Conservation (phyloP, 2,888 invertebrate species). For the Lymantria monacha region DNA sequence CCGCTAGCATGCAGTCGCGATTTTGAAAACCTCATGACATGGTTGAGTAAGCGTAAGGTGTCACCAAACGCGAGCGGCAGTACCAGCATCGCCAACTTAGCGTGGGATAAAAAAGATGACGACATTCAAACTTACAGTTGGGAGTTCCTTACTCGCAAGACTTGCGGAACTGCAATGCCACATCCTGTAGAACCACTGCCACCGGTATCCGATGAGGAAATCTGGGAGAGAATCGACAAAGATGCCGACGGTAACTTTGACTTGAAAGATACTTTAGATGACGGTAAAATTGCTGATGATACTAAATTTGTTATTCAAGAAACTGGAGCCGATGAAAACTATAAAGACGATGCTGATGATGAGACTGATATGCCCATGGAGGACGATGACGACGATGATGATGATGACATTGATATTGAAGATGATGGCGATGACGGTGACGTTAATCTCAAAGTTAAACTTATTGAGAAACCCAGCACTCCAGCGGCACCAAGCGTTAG, state of each 20-base stretch:
- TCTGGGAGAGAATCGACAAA: conserved; percentile 72
- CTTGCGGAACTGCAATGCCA: conserved; percentile 58
- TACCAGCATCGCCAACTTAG: conserved; percentile 65
- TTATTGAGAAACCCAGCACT: conserved; percentile 53
- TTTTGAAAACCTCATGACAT: conserved; percentile 85
- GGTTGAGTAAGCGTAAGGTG: conserved; percentile 83
- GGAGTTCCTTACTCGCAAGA: conserved; percentile 73
- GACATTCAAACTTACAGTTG: conserved; percentile 63
- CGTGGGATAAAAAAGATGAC: conserved; percentile 59
- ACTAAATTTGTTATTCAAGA: conserved; percentile 58
- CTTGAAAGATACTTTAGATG: conserved; percentile 58
- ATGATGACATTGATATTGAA: conserved; percentile 45
- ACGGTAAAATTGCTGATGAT: conserved; percentile 45
- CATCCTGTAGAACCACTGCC: conserved; percentile 62
- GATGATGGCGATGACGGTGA: conserved; percentile 63
- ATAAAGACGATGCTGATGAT: conserved; percentile 53
- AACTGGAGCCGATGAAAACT: conserved; percentile 60
- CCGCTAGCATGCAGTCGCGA: conserved; percentile 86
- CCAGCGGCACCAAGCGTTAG: conserved; percentile 19
- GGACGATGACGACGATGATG: conserved; percentile 60
- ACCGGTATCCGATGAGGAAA: conserved; percentile 69
- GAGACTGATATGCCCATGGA: conserved; percentile 50
- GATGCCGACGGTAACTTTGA: conserved; percentile 67
- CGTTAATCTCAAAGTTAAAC: conserved; percentile 65
- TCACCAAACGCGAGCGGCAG: conserved; percentile 72